Conservation (phyloP, 1,140 invertebrate genomes). For the Pachypsylla venusta region DNA sequence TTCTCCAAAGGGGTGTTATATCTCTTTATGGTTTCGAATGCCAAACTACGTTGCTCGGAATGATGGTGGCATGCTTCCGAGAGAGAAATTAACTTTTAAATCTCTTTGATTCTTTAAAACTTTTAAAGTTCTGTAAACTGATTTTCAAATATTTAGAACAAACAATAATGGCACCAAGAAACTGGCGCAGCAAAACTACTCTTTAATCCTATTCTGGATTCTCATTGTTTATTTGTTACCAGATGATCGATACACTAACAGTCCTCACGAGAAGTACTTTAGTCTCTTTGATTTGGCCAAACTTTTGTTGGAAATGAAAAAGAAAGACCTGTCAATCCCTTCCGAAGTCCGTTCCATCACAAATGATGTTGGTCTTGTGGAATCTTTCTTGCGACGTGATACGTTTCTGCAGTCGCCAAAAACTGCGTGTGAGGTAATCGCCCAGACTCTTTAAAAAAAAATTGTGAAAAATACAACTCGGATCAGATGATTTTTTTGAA, state of each 20-base stretch:
- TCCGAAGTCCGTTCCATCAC: background rate
- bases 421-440: background rate
- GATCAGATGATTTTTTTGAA: too few species aligned
- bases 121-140: background rate
- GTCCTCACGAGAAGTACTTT: constrained; percentile 2
- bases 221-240: background rate
- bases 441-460: too few species aligned
- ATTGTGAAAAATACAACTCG: too few species aligned
- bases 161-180: too few species aligned
- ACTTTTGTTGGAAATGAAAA: background rate
- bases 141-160: background rate
- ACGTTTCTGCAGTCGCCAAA: background rate
- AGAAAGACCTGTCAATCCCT: background rate
- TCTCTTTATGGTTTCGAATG: too few species aligned
- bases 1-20: too few species aligned
- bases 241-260: background rate
- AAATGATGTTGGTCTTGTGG: background rate
- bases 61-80: too few species aligned
- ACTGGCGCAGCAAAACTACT: too few species aligned
- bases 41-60: too few species aligned
- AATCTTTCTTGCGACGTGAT: background rate
- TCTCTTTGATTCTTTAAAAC: background rate
- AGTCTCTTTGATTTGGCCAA: background rate
- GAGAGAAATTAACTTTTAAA: background rate
- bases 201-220: too few species aligned